Base-by-base conservation (phyloP, 2,888 invertebrate genomes). In the Steinernema carpocapsae region DNA sequence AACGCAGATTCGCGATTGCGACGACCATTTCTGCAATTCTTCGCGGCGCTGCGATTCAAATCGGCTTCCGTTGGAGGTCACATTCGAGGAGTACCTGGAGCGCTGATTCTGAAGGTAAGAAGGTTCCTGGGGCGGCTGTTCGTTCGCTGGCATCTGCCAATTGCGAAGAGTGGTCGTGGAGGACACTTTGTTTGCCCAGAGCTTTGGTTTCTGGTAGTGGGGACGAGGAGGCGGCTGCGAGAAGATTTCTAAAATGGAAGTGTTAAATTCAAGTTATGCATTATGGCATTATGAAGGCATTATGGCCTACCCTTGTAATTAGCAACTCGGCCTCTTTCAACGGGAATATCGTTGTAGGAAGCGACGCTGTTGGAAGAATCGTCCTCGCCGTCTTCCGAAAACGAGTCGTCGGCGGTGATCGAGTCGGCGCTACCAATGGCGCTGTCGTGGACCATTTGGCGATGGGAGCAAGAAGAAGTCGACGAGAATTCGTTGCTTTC, bases 101-200 rank as follows among this genome's bases (percentile, higher is more conserved):
- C 22, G 56, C 26, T 56, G 6, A 43, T 14, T 43, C 19, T 51
- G 51, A 6, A 12, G 51, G 14, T 17, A 19, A n/a, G 51, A 51
- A 24, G 56, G 17, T n/a, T n/a, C n/a, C n/a, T n/a, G n/a, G n/a
- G n/a, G n/a, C n/a, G n/a, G n/a, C n/a, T n/a, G n/a, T n/a, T n/a
- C n/a, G n/a, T n/a, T n/a, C n/a, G n/a, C n/a, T 2, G 56, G 56
- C 56, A 56, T 56, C 26, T 56, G 56, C 56, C 56, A 56, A 26
- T 56, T 56, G 22, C 56, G 56, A 26, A 56, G 24, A 26, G 56
- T 56, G 22, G 22, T 56, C 6, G 56, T 56, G 7, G 56, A 26
- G 7, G 56, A 56, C 24, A 56, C 56, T 26, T 56, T 56, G 26
- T 56, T 56, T 3, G 56, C 56, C 56, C 56, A 56, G n/a, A n/a